Base-by-base conservation (phyloP, 1,140 invertebrate genomes). In the Hylaeus anthracinus region DNA sequence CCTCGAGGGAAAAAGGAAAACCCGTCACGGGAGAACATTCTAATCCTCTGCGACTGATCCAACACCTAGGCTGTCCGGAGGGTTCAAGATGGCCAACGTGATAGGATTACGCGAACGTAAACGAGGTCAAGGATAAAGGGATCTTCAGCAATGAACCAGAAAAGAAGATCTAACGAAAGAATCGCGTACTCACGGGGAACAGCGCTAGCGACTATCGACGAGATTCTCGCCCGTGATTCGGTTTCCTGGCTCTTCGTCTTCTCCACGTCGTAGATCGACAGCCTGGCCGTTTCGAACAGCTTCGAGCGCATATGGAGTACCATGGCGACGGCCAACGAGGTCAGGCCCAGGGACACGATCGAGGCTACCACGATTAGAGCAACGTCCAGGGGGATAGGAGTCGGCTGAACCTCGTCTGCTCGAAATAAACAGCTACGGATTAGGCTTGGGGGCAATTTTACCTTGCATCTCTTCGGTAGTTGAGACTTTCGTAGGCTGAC, bases 321-420 rank as follows among this genome's bases (percentile, higher is more conserved):
- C 87, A 92, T 90, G 12, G 92, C 84, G 0, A 92, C 90, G 0
- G 90, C 90, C 1, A 92, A 83, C 3, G 90, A 91, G 6, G 91
- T 93, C 37, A 93, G 73, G 14, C 91, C 92, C 41, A 93, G 85
- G 3, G 90, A 92, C 45, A 93, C 88, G 76, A 93, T 90, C n/a
- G 88, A 90, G 2, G 92, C 92, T 26, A 94, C 85, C 43, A 92
- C 88, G 58, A 93, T 92, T 56, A 93, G 86, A 1, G 90, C 89
- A 10, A 93, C 83, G 84, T 94, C 92, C 10, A 91, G 60, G 14
- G 91, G 88, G 10, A 90, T 83, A 2, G 89, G 86, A 55, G 86
- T 15, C 5, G 89, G 53, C 9, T 85, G 65, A 56, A 76, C 61
- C 45, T 86, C 78, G 75, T 90, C 90, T 89, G 84, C 12, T 72